Evolutionary conservation across 2,888 invertebrate genomes (phyloP).

Genomic region (Omphaloscelis lunosa): DNA sequence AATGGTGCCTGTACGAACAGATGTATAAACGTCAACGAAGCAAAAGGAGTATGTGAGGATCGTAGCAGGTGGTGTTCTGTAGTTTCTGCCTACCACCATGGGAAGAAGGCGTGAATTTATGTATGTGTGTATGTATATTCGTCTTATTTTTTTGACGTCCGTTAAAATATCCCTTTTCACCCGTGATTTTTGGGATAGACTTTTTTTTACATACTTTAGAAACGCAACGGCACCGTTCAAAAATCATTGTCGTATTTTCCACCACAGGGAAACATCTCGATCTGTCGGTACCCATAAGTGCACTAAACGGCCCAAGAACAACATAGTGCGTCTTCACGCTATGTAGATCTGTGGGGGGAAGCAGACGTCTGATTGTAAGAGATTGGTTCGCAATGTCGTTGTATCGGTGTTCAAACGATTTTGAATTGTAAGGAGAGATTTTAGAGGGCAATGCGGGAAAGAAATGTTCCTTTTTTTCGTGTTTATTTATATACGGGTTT

Average conservation of each 20-base stretch:
- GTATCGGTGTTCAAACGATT: constrained; percentile 51
- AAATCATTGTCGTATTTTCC: constrained; percentile 64
- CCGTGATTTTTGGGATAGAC: too few relatives aligned
- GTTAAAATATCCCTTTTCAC: too few relatives aligned
- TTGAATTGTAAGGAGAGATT: constrained; percentile 57
- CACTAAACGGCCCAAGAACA: constrained; percentile 80
- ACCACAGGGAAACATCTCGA: constrained; percentile 58
- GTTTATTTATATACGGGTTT: constrained; percentile 2
- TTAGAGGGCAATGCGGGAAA: constrained; percentile 32
- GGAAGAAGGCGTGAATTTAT: neutral
- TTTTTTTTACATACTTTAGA: too few relatives aligned
- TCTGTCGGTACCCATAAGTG: constrained; percentile 77
- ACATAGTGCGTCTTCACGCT: constrained; percentile 78
- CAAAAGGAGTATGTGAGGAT: neutral
- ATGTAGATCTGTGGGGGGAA: constrained; percentile 77
- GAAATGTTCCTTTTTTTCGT: constrained; percentile 23
- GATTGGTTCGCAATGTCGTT: constrained; percentile 72
- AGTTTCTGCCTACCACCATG: neutral
- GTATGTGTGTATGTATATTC: neutral
- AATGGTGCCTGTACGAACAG: too few relatives aligned
- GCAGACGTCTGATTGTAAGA: constrained; percentile 65
- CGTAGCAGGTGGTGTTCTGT: neutral
- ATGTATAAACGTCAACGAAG: neutral
- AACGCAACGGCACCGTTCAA: constrained; percentile 3
- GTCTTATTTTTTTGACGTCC: neutral